Conservation (phyloP, 2,888 invertebrate genomes). For the Drosophila setosimentum region DNA sequence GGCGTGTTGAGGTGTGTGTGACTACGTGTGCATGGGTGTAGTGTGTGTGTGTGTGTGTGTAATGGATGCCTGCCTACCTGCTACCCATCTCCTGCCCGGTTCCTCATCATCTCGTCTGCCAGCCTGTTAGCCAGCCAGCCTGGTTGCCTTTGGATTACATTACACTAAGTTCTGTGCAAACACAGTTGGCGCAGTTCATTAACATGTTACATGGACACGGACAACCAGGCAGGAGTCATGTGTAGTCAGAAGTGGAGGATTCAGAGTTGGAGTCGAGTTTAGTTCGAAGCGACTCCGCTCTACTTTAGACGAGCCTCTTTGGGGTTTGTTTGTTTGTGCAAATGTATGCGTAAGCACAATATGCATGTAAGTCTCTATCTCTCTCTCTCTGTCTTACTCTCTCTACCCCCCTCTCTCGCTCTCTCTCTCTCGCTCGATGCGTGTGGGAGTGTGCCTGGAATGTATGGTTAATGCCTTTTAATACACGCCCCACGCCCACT, state of each 20-base stretch:
- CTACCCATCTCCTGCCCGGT: conserved; percentile 19
- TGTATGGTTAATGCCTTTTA: conserved; percentile 66
- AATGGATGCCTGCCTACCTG: conserved; percentile 42
- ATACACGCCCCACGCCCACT: conserved; percentile 36
- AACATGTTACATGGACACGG: conserved; percentile 81
- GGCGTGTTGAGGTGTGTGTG: conserved; percentile 72
- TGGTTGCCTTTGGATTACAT: conserved; percentile 73
- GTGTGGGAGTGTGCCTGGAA: conserved; percentile 11
- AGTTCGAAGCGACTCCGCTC: conserved; percentile 64
- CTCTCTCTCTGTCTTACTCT: background rate
- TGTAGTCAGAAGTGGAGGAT: conserved; percentile 15
- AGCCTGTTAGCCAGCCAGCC: conserved; percentile 46
- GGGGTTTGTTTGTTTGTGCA: conserved; percentile 65
- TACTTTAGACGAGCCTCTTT: conserved; percentile 71
- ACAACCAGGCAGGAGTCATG: conserved; percentile 37
- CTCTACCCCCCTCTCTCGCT: background rate
- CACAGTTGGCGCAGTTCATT: conserved; percentile 82
- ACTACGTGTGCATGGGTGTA: conserved; percentile 5
- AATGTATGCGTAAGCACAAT: conserved; percentile 77
- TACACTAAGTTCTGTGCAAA: conserved; percentile 81
- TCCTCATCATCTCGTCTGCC: conserved; percentile 30
- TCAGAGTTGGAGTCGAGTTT: conserved; percentile 52
- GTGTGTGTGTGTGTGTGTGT: conserved; percentile 27
- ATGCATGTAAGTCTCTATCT: conserved; percentile 58
- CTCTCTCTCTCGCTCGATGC: background rate